Percentiles rank a stretch among this genome's conserved stretches.
These are phyloP conservation scores for Leiothrix lutea DNA, from an alignment of 2,113 vertebrate genomes.

Conservation along the genomic window DNA sequence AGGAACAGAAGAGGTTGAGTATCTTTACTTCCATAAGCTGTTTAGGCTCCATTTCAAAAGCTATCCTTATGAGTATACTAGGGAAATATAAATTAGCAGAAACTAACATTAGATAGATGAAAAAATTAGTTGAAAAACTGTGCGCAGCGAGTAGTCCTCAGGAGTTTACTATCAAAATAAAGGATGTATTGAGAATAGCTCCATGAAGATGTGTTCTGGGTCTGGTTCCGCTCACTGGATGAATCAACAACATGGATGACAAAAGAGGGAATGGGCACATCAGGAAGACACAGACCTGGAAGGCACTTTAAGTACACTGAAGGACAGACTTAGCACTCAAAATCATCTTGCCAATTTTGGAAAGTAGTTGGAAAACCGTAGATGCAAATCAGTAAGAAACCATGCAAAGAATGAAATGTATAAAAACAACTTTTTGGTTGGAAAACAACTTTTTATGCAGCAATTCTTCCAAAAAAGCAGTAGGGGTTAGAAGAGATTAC, in stretches of 20 bases:
- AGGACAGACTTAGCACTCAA: neutral
- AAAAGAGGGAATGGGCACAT: neutral
- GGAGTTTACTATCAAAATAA: neutral
- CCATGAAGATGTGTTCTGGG: neutral
- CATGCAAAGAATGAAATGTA: neutral
- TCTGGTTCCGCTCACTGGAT: neutral
- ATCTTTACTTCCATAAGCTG: neutral
- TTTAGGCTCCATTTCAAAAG: neutral
- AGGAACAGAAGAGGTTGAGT: neutral
- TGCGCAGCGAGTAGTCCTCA: neutral
- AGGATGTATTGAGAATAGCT: neutral
- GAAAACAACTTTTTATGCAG: neutral
- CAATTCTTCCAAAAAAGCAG: neutral
- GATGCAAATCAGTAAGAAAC: slow-evolving; percentile 1
- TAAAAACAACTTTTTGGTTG: neutral
- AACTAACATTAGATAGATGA: neutral
- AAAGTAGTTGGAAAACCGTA: neutral
- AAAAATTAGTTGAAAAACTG: neutral
- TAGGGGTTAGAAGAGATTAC: neutral
- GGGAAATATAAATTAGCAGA: neutral
- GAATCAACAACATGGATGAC: neutral
- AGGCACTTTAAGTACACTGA: neutral
- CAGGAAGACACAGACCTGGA: neutral
- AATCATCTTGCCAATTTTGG: neutral
- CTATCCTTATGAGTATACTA: neutral